These are phyloP conservation scores for Archivesica marissinica DNA, from an alignment of 1,140 invertebrate genomes.

Conservation along the genomic window DNA sequence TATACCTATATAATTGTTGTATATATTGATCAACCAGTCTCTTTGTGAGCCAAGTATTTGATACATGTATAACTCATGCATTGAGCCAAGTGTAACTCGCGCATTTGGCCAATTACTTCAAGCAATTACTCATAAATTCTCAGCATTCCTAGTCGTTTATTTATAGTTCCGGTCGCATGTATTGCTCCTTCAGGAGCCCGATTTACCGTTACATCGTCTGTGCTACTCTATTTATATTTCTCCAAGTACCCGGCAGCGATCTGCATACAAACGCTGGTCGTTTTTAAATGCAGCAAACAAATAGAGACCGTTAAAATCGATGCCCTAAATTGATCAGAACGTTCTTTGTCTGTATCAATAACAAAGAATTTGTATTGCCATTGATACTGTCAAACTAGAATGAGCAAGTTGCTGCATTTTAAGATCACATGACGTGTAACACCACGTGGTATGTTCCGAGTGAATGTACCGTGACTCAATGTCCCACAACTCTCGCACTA, in stretches of 20 bases:
- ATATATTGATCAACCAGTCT: not conserved
- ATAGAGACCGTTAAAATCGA: slow-evolving; percentile 29
- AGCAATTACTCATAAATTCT: slow-evolving; percentile 28
- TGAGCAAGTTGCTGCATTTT: slow-evolving; percentile 20
- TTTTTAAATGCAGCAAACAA: not conserved
- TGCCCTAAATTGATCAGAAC: not conserved
- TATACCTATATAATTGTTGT: too few species aligned
- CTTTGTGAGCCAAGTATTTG: not conserved
- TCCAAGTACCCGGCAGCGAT: not conserved
- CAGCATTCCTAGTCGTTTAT: slow-evolving; percentile 13
- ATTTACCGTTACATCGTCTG: slow-evolving; percentile 34
- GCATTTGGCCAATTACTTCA: too few species aligned
- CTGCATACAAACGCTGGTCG: too few species aligned
- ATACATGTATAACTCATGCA: slow-evolving; percentile 1
- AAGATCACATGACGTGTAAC: not conserved
- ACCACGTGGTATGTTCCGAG: not conserved
- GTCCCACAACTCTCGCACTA: slow-evolving; percentile 20
- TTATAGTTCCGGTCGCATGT: not conserved
- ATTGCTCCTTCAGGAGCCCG: not conserved
- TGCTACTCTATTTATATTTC: slow-evolving; percentile 6
- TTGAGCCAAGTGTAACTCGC: too few species aligned
- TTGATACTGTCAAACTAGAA: slow-evolving; percentile 30
- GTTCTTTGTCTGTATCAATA: slow-evolving; percentile 17
- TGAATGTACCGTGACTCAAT: slow-evolving; percentile 58
- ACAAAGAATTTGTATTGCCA: slow-evolving; percentile 44